These are phyloP conservation scores for Stenoptilia bipunctidactyla DNA, from an alignment of 2,888 invertebrate species.

Conservation along the genomic window DNA sequence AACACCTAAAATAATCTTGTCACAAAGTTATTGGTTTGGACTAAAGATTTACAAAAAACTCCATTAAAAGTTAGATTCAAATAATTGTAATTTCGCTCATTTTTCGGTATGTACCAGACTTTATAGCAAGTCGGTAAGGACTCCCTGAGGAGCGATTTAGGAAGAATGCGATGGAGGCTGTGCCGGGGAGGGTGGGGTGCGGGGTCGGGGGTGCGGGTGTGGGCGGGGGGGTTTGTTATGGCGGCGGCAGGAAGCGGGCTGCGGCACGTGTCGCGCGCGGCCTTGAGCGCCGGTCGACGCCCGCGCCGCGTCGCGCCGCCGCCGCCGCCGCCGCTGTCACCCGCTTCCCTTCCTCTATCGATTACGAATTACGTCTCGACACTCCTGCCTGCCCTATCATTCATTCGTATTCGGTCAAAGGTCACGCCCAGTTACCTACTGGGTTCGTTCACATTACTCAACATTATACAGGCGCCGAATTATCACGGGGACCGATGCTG, in stretches of 20 bases:
- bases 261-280: slow-evolving; percentile 62
- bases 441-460: slow-evolving; percentile 15
- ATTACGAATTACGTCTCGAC: slow-evolving; percentile 6
- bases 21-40: too few species aligned
- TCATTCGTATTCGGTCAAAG: slow-evolving; percentile 16
- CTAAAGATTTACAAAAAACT: too few species aligned
- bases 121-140: too few species aligned
- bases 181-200: slow-evolving; percentile 14
- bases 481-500: neutral
- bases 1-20: too few species aligned
- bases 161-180: too few species aligned
- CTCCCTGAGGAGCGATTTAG: too few species aligned
- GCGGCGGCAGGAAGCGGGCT: slow-evolving; percentile 61
- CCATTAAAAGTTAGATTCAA: too few species aligned
- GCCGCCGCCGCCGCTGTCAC: slow-evolving; percentile 11
- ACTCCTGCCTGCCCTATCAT: neutral
- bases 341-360: slow-evolving; percentile 12
- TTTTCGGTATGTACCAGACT: too few species aligned
- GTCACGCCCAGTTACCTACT: slow-evolving; percentile 27
- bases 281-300: slow-evolving; percentile 64
- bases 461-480: neutral
- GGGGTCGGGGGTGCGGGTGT: slow-evolving; percentile 50
- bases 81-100: too few species aligned
- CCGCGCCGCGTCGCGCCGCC: slow-evolving; percentile 31
- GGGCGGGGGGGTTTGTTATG: slow-evolving; percentile 59